Evolutionary conservation across 2,797 vertebrate species (phyloP).

Genomic region (Pangasius djambal): DNA sequence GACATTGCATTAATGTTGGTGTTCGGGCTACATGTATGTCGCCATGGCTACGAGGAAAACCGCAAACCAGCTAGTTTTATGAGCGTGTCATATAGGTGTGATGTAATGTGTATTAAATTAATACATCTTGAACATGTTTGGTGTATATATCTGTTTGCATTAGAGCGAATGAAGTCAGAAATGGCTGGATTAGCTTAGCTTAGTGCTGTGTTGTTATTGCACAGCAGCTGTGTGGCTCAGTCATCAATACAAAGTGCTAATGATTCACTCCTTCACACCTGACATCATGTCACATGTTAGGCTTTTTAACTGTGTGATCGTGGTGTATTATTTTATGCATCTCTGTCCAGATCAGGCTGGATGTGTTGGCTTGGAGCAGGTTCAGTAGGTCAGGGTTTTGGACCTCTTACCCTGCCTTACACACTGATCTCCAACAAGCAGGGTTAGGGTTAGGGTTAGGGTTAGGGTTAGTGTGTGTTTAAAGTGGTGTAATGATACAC

Average conservation of each 20-base stretch:
- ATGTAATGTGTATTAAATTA: neutral
- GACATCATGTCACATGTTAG: no score
- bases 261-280: neutral
- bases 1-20: constrained; percentile 57
- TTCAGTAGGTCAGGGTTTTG: neutral
- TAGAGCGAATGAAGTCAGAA: neutral
- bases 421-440: neutral
- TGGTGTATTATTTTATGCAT: neutral
- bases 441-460: no score
- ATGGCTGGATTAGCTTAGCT: neutral
- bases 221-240: neutral
- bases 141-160: neutral
- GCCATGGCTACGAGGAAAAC: neutral
- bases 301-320: neutral
- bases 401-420: neutral
- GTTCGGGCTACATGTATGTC: neutral
- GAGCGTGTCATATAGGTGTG: neutral
- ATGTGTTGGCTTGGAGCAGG: neutral
- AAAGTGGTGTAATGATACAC: neutral
- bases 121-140: neutral
- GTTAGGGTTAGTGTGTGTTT: neutral
- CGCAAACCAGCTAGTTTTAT: no score
- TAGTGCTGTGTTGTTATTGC: neutral
- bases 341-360: neutral
- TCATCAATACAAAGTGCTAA: neutral